These are phyloP conservation scores for Cotesia chilonis DNA, from an alignment of 1,140 invertebrate genomes.

Conservation along the genomic window DNA sequence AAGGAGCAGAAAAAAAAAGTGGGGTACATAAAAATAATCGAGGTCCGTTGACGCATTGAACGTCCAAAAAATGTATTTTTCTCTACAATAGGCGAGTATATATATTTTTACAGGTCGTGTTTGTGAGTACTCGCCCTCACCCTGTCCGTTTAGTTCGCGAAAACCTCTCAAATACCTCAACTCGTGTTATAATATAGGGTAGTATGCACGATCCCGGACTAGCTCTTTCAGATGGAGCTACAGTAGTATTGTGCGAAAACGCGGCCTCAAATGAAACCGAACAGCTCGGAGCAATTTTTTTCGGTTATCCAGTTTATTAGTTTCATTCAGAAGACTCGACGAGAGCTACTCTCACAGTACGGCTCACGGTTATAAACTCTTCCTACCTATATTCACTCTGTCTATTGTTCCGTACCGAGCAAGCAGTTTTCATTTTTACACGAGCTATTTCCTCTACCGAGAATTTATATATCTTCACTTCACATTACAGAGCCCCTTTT, in stretches of 20 bases:
- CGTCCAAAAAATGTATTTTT: constrained; percentile 28
- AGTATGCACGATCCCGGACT: no score
- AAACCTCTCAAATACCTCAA: no score
- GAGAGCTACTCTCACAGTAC: constrained; percentile 15
- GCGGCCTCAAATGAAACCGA: constrained; percentile 56
- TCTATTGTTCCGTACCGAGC: constrained; percentile 7
- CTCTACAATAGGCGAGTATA: not conserved
- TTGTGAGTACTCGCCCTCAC: constrained; percentile 8
- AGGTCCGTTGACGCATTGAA: not conserved
- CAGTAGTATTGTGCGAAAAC: constrained; percentile 54
- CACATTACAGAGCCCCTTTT: not conserved
- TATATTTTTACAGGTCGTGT: not conserved
- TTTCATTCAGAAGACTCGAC: constrained; percentile 55
- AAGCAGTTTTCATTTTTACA: constrained; percentile 14
- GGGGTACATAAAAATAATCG: not conserved
- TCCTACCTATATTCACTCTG: constrained; percentile 17
- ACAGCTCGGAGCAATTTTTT: constrained; percentile 63
- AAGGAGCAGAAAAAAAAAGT: constrained; percentile 17
- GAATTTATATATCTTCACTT: not conserved
- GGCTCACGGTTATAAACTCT: constrained; percentile 1
- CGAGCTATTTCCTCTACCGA: not conserved
- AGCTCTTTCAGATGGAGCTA: constrained; percentile 37
- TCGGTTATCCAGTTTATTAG: constrained; percentile 63
- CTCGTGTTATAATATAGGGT: no score
- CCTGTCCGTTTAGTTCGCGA: not conserved